Percentiles rank a stretch among this genome's conserved stretches.
These are phyloP conservation scores for Chesias legatella DNA, from an alignment of 2,888 invertebrate genomes.

Conservation along the genomic window DNA sequence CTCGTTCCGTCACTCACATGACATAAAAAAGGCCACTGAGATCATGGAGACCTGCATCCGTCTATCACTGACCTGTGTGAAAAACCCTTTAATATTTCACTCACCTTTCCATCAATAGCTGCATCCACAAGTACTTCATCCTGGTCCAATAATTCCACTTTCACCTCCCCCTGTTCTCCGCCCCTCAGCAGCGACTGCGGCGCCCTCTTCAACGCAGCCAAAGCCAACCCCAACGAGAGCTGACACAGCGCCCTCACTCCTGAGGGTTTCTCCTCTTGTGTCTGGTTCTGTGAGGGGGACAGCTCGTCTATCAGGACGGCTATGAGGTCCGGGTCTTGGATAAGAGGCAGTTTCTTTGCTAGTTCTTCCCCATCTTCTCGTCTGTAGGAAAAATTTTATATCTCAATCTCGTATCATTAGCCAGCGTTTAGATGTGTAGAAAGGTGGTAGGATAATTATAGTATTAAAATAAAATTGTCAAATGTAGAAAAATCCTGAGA, in stretches of 20 bases:
- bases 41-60: too few relatives aligned
- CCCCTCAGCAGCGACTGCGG: constrained; percentile 55
- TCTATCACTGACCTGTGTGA: too few relatives aligned
- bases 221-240: constrained; percentile 55
- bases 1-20: too few relatives aligned
- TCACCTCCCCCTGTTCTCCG: constrained; percentile 27
- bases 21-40: too few relatives aligned
- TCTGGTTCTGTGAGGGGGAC: constrained; percentile 43
- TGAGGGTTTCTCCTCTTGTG: constrained; percentile 31
- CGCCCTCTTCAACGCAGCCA: constrained; percentile 65
- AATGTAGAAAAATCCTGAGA: too few relatives aligned
- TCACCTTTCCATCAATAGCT: constrained; percentile 85
- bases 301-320: constrained; percentile 75
- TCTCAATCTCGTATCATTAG: too few relatives aligned
- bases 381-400: constrained; percentile 39
- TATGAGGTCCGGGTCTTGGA: constrained; percentile 81
- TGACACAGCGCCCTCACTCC: constrained; percentile 62
- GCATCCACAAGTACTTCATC: constrained; percentile 90
- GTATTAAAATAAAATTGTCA: too few relatives aligned
- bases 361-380: constrained; percentile 88
- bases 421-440: too few relatives aligned
- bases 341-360: constrained; percentile 83
- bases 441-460: too few relatives aligned
- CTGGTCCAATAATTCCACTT: constrained; percentile 80
- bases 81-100: constrained; percentile 1